Conservation (phyloP, 2,797 vertebrate species). For the Glossophaga mutica region DNA sequence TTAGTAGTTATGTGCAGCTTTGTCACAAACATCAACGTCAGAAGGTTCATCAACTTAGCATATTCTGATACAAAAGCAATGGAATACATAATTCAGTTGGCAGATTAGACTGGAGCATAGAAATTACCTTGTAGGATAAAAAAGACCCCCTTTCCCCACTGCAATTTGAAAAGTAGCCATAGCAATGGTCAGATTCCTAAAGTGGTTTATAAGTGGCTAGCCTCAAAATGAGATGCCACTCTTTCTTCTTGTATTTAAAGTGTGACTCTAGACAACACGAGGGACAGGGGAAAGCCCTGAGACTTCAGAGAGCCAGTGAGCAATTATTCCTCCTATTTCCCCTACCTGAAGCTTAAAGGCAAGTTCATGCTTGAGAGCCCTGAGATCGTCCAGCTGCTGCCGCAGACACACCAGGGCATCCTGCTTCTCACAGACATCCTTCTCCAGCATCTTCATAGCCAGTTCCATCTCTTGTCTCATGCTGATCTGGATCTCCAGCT, state of each 20-base stretch:
- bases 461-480: conserved; percentile 99
- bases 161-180: background rate
- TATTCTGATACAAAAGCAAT: background rate
- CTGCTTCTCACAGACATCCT: conserved; percentile 98
- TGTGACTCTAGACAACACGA: background rate
- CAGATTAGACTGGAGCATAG: background rate
- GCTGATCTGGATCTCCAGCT: conserved; percentile 96
- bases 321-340: background rate
- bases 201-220: background rate
- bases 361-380: conserved; percentile 95
- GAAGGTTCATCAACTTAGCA: background rate
- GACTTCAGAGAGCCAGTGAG: background rate
- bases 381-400: conserved; percentile 95
- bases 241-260: background rate
- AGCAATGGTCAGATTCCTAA: background rate
- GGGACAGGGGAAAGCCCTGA: background rate
- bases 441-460: conserved; percentile 99
- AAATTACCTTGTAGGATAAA: background rate
- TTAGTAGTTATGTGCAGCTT: background rate
- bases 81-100: background rate
- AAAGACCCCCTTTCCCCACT: background rate
- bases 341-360: conserved; percentile 95
- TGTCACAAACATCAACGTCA: background rate
- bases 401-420: conserved; percentile 94
- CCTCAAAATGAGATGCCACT: background rate